Percentiles rank a stretch among this genome's conserved stretches.
phyloP scores from a whole-genome alignment of 2,113 vertebrate species.

The Triplophysa siluroides region DNA sequence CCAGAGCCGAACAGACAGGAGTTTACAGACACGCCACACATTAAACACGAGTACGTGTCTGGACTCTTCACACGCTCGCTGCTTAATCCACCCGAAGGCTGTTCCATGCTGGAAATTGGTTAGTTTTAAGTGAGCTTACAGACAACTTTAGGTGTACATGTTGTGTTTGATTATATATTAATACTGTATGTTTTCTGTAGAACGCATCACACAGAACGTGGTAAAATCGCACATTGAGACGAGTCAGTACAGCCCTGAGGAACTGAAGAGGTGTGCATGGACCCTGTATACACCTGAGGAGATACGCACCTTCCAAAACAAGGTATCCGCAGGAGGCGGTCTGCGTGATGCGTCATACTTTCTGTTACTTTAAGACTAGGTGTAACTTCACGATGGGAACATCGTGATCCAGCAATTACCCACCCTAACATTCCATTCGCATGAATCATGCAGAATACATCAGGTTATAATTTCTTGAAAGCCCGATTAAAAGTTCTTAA shows the following conservation, averaged over 20 bases:
- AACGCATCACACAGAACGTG: conserved; percentile 84
- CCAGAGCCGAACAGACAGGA: conserved; percentile 82
- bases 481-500: conserved; percentile 2
- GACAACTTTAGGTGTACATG: background rate
- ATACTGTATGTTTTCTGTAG: conserved; percentile 62
- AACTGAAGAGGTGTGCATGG: conserved; percentile 84
- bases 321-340: conserved; percentile 66
- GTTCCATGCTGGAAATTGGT: conserved; percentile 83
- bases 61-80: conserved; percentile 73
- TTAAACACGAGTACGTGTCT: conserved; percentile 84
- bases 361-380: background rate
- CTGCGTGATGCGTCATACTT: background rate
- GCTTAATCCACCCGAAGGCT: conserved; percentile 68
- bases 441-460: conserved; percentile 10
- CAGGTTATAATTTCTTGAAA: background rate
- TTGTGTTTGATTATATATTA: conserved; percentile 23
- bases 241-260: conserved; percentile 84
- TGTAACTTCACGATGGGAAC: background rate
- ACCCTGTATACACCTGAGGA: conserved; percentile 83
- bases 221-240: conserved; percentile 88
- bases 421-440: conserved; percentile 3
- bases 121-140: conserved; percentile 43
- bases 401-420: background rate
- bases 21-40: conserved; percentile 71
- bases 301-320: conserved; percentile 79